These are phyloP conservation scores for Myopa testacea DNA, from an alignment of 2,888 invertebrate genomes.

Conservation along the genomic window DNA sequence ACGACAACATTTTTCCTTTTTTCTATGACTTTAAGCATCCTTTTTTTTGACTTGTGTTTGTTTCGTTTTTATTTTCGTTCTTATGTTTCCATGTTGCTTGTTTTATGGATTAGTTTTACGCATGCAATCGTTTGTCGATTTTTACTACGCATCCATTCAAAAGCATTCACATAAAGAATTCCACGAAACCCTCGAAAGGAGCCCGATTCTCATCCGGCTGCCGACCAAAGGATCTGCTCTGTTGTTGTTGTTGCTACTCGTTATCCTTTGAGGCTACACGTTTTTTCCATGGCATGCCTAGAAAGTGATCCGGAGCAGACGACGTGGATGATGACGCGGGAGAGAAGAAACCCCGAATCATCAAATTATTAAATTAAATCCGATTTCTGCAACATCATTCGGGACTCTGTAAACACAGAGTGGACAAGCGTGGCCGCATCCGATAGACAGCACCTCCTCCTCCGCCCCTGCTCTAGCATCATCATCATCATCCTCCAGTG, in stretches of 20 bases:
- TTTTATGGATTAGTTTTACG: slow-evolving; percentile 21
- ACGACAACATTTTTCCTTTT: background rate
- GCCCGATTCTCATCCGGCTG: too few species aligned
- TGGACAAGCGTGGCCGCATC: too few species aligned
- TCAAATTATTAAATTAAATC: slow-evolving; percentile 49
- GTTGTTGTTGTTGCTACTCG: too few species aligned
- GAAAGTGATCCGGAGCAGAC: background rate
- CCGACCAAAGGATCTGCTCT: too few species aligned
- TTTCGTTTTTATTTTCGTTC: background rate
- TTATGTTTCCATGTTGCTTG: background rate
- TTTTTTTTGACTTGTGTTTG: background rate
- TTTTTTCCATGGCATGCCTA: background rate
- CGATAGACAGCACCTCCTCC: too few species aligned
- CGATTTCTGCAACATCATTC: slow-evolving; percentile 44
- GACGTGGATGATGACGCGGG: background rate
- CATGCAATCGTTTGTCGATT: slow-evolving; percentile 40
- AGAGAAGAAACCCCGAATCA: slow-evolving; percentile 31
- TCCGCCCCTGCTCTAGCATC: too few species aligned
- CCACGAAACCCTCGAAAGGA: background rate
- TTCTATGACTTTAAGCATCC: background rate
- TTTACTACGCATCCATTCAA: slow-evolving; percentile 10
- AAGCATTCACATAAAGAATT: background rate
- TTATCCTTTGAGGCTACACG: background rate
- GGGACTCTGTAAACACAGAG: background rate
- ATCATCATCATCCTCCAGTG: too few species aligned